Base-by-base conservation (phyloP, 1,140 invertebrate genomes). In the Odontomachus brunneus region DNA sequence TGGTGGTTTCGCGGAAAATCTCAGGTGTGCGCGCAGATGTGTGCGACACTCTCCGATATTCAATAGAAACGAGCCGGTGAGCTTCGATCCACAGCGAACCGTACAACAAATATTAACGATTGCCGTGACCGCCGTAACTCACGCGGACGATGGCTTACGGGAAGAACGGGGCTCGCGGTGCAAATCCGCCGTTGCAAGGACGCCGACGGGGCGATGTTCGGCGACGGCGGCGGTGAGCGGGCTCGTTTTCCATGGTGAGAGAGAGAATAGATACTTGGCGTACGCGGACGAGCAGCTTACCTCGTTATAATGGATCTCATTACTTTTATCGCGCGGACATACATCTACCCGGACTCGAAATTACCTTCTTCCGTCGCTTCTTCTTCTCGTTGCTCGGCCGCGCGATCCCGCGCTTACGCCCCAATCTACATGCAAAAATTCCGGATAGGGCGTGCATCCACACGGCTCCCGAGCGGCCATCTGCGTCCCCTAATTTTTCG, bases 221-320 rank as follows among this genome's bases (percentile, higher is more conserved):
- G 82, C 82, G 60, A 53, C 12, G 62, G 26, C 33, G 62, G 82
- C 82, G 60, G 60, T 7, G 62, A 19, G 26, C 29, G 5, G 29
- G 29, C 29, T 33, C 29, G 29, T 33, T 53, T 19, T 33, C 15
- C 12, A 9, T 1, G 69, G n/a, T 22, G 29, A 29, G 22, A 44
- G 26, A 72, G 73, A 81, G 75, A 62, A 87, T 75, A 82, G 85
- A 87, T 88, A 88, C 67, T 78, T 55, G 17, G 19, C 82, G 90
- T 89, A 89, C 87, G 84, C 86, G 88, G 84, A 26, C 29, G 84
- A 87, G 89, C 90, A 87, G 86, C 89, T 92, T 90, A 92, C 90
- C 90, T 90, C 85, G 89, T 93, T 93, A 93, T 94, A 92, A 94
- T 92, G 92, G 92, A 93, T 93, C 93, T 93, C 92, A 92, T 94